Evolutionary conservation across 2,888 invertebrate genomes (phyloP), one percentile per base, ranked within the genome.

Genomic region (Rhagonycha fulva): DNA sequence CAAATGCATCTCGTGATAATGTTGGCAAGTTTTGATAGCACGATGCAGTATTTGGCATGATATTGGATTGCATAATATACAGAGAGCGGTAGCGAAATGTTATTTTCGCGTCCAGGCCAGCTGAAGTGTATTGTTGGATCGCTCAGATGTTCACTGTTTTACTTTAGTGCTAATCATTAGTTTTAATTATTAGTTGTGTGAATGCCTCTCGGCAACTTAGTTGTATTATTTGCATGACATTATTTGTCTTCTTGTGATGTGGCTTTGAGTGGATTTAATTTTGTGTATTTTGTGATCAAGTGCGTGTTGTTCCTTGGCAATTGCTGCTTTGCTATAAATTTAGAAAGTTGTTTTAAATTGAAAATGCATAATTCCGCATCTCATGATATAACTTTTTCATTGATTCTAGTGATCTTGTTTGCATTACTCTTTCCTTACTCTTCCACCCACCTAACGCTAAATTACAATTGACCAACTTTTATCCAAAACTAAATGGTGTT

Each of bases 101-200:
- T 81, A 81, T 82, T 82, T 82, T 82, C 79, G 82, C 76, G 77
- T 76, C 62, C 78, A 78, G 81, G 80, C 82, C 82, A 79, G 81
- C 77, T 80, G 76, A 77, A 74, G 78, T 80, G 78, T 80, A 81
- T 81, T 80, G 78, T 80, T 81, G 80, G 80, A 78, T 68, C 71
- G 78, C 70, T 72, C 74, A 23, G 72, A 77, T 76, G 78, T 80
- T 80, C 79, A 78, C 79, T 77, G 71, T 78, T 76, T 74, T 78
- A 66, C 76, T 71, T 78, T 76, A 60, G 71, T 75, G 74, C 32
- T 68, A 62, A 68, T 71, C 62, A 72, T 68, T 75, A 70, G 60
- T 60, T 70, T 69, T 63, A 68, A 72, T 76, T 76, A 76, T 70
- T 70, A 63, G 70, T 47, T 76, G 62, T 66, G 68, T 60, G 60